phyloP scores from a whole-genome alignment of 2,797 vertebrate species.

The Gymnoscopelus braueri region DNA sequence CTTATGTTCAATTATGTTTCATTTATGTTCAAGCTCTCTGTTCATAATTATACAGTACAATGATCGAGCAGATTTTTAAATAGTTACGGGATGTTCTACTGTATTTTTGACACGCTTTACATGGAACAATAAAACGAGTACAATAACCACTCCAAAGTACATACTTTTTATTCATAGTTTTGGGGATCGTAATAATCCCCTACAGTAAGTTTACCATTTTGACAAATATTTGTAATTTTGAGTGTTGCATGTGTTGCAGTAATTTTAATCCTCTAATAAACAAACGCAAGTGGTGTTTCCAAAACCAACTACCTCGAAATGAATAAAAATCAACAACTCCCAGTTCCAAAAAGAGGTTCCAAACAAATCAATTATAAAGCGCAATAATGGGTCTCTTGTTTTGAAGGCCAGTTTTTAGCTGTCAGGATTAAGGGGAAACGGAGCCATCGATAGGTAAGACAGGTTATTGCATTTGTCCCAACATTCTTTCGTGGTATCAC shows the following conservation, averaged over 20 bases:
- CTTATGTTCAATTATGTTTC: not conserved
- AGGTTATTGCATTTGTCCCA: not conserved
- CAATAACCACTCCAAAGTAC: constrained; percentile 27
- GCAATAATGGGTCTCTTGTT: constrained; percentile 46
- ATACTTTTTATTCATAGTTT: no score
- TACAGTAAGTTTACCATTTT: not conserved
- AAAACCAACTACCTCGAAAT: not conserved
- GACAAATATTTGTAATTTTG: constrained; percentile 1
- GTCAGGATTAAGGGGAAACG: constrained; percentile 7
- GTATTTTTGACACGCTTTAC: constrained; percentile 77
- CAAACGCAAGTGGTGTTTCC: not conserved
- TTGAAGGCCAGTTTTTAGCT: constrained; percentile 37
- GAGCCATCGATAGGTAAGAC: constrained; percentile 8
- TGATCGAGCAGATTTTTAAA: constrained; percentile 78
- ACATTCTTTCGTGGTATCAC: no score
- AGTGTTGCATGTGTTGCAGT: not conserved
- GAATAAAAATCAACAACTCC: not conserved
- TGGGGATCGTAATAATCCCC: no score
- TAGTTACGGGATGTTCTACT: constrained; percentile 74
- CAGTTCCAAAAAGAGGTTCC: no score
- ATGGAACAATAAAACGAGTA: constrained; percentile 72
- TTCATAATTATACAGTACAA: constrained; percentile 67
- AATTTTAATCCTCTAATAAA: not conserved
- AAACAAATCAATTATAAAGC: no score
- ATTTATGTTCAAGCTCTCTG: constrained; percentile 53